phyloP scores from a whole-genome alignment of 2,113 vertebrate genomes.

The Calonectris borealis region DNA sequence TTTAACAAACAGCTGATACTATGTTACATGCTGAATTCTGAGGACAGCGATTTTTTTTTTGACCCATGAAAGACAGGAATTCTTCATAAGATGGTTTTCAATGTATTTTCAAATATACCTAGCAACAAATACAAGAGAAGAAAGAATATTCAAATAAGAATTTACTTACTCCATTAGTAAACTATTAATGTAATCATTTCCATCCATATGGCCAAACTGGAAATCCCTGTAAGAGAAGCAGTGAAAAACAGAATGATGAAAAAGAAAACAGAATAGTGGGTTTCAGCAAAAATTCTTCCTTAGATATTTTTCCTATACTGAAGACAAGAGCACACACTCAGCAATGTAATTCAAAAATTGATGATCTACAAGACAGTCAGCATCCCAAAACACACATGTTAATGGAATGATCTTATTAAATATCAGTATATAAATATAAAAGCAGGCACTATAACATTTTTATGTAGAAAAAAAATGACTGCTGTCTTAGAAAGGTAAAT shows the following conservation, averaged over 20 bases:
- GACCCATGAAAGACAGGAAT: not conserved
- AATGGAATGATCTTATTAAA: not conserved
- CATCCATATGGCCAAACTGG: conserved; percentile 98
- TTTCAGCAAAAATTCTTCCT: not conserved
- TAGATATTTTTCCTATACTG: not conserved
- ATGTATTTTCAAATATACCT: not conserved
- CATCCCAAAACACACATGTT: not conserved
- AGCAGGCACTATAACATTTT: not conserved
- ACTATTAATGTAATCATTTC: conserved; percentile 97
- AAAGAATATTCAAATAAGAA: not conserved
- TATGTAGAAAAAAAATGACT: not conserved
- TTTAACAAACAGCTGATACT: not conserved
- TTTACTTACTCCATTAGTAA: conserved; percentile 96
- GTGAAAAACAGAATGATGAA: not conserved
- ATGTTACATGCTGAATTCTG: not conserved
- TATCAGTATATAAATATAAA: not conserved
- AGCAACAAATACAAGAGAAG: not conserved
- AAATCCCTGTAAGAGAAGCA: conserved; percentile 74
- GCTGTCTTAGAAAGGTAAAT: not conserved
- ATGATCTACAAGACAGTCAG: not conserved
- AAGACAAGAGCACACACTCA: not conserved
- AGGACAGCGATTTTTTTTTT: fast-evolving
- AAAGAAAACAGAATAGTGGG: not conserved
- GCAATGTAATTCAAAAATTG: not conserved
- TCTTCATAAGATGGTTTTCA: not conserved